Evolutionary conservation across 2,113 vertebrate genomes (phyloP), one percentile per base, ranked within the genome.

Genomic region (Melanerpes formicivorus): DNA sequence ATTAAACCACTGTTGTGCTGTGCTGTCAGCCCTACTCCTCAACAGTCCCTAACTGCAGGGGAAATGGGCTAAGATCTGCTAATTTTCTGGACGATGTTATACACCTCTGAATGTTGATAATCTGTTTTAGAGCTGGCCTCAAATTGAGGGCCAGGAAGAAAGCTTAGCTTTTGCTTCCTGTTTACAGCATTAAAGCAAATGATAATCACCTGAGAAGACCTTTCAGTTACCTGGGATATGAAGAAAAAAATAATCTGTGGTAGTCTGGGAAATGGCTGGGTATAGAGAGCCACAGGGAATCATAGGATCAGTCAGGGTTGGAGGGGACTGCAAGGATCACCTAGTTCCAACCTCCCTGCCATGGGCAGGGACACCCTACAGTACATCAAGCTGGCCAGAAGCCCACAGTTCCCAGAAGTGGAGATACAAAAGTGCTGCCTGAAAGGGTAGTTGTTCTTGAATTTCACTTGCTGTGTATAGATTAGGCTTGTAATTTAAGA

Each of bases 271-370:
- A 73, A 27, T 7, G 30, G 8, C 11, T 34, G 17, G 40, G 9
- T 1, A 1, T 1, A 1, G 23, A 60, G 32, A 60, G 8, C 32
- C 5, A 21, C 3, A 54, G 25, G 22, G 42, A 37, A 37, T 37
- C 37, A 37, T 37, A 37, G 37, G 10, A 37, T 37, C 37, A 37
- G 37, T 37, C 37, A 37, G 37, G 37, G 37, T 37, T 37, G 37
- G 37, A 37, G 9, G 37, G 37, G 37, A 37, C 37, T 37, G 9
- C 37, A 37, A 37, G 37, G 37, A 37, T 10, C 37, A 37, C 10
- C 37, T 37, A 37, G 37, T 37, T 37, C 37, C 37, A 37, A 37
- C 37, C 37, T 37, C 37, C 37, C 37, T 37, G 37, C 37, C 37
- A 37, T 37, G 37, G 37, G 37, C 37, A 37, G 37, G 37, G 37